Evolutionary conservation across 2,888 invertebrate genomes (phyloP), one percentile per base, ranked within the genome.

Genomic region (Graphium colonna): DNA sequence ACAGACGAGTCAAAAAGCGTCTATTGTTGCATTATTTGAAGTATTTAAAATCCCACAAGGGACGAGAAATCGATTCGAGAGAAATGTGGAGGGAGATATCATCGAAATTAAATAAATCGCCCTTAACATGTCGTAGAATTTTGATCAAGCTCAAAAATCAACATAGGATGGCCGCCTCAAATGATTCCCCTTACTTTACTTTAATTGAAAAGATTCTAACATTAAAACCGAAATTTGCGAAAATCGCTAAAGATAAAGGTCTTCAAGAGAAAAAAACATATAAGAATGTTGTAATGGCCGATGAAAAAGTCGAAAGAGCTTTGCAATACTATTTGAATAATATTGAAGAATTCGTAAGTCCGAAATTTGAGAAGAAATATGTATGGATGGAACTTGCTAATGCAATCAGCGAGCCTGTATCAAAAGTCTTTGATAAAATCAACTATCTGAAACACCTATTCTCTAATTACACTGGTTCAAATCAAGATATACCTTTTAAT

Each of bases 21-120:
- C 62, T 89, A 0, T 58, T 88, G 0, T 69, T 71, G 13, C 56
- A 68, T 2, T 86, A 84, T 46, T 69, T 83, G 1, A 82, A 86
- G 42, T 86, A 84, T 36, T 48, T 87, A 40, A 75, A 71, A 60
- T 53, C 66, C 0, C 69, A 77, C 36, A 75, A 71, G 67, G 73
- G 74, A 0, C 65, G 77, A 46, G 75, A 74, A 12, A 82, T 87
- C 0, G 66, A 62, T 18, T 28, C 73, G 0, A 76, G 68, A 58
- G 75, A 78, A 1, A 78, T 88, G 79, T 88, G 87, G 87, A 64
- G 64, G 9, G 76, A 79, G 31, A 79, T 89, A 15, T 68, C 82
- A 0, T 52, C 61, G 0, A 77, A 82, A 60, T 51, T 87, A 12
- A 62, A 67, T 0, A 82, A 80, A 65, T 70, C 75, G 0, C 63